Conservation (phyloP, 2,888 invertebrate species). For the Macaria notata region DNA sequence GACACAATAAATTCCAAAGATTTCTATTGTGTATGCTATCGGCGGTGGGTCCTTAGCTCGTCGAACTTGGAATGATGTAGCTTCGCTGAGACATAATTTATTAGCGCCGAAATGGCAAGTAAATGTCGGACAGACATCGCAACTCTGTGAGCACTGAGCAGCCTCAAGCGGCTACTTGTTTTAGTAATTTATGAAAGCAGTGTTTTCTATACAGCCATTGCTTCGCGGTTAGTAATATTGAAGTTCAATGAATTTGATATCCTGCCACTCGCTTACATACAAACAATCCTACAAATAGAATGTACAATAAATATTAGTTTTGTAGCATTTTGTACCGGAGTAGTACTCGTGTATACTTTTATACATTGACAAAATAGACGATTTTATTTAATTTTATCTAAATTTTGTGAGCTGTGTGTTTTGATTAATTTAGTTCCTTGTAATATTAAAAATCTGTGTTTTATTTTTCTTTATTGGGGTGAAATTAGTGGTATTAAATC, state of each 20-base stretch:
- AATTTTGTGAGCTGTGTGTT: constrained; percentile 48
- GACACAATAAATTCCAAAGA: constrained; percentile 55
- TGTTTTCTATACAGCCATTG: constrained; percentile 22
- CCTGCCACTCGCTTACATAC: constrained; percentile 41
- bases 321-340: constrained; percentile 58
- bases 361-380: constrained; percentile 40
- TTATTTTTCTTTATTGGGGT: constrained; percentile 48
- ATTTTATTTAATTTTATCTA: constrained; percentile 41
- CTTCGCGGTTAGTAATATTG: constrained; percentile 18
- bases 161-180: constrained; percentile 15
- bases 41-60: constrained; percentile 20
- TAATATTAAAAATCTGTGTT: constrained; percentile 31
- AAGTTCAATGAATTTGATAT: constrained; percentile 29
- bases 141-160: constrained; percentile 16
- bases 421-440: constrained; percentile 52
- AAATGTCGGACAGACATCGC: constrained; percentile 2
- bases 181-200: constrained; percentile 26
- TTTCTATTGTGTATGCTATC: constrained; percentile 35
- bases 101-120: neutral
- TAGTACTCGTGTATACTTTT: constrained; percentile 47
- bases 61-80: constrained; percentile 11
- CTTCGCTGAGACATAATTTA: constrained; percentile 3
- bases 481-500: constrained; percentile 56
- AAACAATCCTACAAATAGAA: constrained; percentile 33
- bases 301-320: constrained; percentile 42